A percentile compares a stretch with the other conserved stretches of the same genome.
These are phyloP conservation scores for Passerculus sandwichensis DNA, from an alignment of 2,797 vertebrate species.

Conservation along the genomic window DNA sequence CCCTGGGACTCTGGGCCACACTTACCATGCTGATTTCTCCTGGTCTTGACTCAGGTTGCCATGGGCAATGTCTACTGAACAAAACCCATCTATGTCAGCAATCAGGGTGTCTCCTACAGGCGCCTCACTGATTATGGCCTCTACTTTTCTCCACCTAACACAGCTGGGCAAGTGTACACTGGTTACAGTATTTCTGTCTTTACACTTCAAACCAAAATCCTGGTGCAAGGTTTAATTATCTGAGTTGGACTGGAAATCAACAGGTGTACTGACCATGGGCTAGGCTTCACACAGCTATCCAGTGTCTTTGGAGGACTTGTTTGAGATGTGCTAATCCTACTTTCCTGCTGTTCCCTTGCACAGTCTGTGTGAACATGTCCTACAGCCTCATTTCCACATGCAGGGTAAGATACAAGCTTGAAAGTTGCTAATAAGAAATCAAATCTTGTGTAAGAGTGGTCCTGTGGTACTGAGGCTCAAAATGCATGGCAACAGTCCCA, in stretches of 20 bases:
- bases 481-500: neutral
- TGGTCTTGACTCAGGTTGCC: neutral
- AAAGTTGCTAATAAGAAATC: neutral
- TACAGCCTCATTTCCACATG: neutral
- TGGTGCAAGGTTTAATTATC: neutral
- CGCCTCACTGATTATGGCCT: neutral
- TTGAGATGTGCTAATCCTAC: neutral
- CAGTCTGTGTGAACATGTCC: neutral
- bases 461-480: neutral
- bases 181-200: neutral
- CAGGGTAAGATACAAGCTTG: neutral
- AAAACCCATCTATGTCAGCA: neutral
- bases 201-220: neutral
- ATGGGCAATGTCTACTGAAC: neutral
- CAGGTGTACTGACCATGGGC: rapidly evolving
- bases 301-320: neutral
- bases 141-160: neutral
- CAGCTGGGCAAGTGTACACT: neutral
- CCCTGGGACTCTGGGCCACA: neutral
- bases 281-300: neutral
- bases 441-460: neutral
- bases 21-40: neutral
- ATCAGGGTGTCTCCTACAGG: neutral
- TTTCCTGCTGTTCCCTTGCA: neutral
- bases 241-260: neutral